Evolutionary conservation across 2,888 invertebrate genomes (phyloP).

Genomic region (Sarcophaga variegata): DNA sequence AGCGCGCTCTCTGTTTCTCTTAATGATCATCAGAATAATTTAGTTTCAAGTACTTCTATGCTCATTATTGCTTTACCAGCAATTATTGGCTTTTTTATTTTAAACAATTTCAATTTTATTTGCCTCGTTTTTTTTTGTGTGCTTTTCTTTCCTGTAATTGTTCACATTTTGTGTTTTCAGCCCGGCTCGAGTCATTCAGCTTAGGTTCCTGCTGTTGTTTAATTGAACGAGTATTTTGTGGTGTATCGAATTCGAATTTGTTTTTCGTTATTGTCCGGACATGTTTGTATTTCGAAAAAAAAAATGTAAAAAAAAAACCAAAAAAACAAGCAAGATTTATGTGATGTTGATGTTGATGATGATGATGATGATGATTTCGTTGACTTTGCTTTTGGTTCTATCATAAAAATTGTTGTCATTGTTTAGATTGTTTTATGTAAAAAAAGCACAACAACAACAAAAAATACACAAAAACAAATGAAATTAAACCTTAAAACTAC

Average conservation of each 20-base stretch:
- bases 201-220: neutral
- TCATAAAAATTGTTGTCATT: constrained; percentile 69
- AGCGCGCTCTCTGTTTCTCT: neutral
- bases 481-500: constrained; percentile 31
- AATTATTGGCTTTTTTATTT: neutral
- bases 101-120: neutral
- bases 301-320: neutral
- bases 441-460: neutral
- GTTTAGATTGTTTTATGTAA: constrained; percentile 63
- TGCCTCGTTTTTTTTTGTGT: neutral
- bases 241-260: constrained; percentile 7
- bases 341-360: constrained; percentile 54
- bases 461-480: neutral
- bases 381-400: constrained; percentile 61
- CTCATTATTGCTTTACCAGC: neutral
- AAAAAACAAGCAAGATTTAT: constrained; percentile 36
- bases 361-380: constrained; percentile 60
- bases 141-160: neutral
- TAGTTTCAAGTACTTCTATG: constrained; percentile 4
- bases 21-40: neutral
- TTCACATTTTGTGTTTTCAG: neutral
- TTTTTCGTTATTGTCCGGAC: neutral
- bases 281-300: neutral
- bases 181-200: neutral
- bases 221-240: constrained; percentile 11